phyloP scores from a whole-genome alignment of 2,797 vertebrate species.

The Neomorphus geoffroyi region DNA sequence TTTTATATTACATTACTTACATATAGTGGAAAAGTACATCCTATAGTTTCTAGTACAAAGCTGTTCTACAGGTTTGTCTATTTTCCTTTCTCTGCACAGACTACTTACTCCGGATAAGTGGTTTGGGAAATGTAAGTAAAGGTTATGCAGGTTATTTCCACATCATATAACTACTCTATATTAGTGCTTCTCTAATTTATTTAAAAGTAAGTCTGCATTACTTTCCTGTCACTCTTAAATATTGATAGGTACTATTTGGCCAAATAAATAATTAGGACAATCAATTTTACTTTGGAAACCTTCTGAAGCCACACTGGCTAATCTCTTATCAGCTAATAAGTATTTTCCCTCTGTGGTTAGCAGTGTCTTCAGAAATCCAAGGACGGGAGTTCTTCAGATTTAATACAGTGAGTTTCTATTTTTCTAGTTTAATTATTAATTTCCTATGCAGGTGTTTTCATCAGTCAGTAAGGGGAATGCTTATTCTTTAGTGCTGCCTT shows the following conservation, averaged over 20 bases:
- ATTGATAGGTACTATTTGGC: neutral
- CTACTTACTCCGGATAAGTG: neutral
- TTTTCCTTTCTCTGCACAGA: neutral
- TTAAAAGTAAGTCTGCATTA: neutral
- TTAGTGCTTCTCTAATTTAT: neutral
- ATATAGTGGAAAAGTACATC: neutral
- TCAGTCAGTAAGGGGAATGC: neutral
- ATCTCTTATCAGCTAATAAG: neutral
- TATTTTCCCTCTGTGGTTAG: neutral
- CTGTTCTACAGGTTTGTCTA: neutral
- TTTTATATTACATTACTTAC: neutral
- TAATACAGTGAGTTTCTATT: neutral
- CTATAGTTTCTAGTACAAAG: neutral
- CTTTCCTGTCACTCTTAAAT: constrained; percentile 21
- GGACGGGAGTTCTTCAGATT: neutral
- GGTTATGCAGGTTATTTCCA: neutral
- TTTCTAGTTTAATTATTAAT: neutral
- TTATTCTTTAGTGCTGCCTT: neutral
- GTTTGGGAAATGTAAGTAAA: neutral
- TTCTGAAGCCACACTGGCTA: neutral
- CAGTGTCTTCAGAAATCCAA: neutral
- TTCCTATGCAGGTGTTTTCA: neutral
- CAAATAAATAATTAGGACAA: constrained; percentile 18
- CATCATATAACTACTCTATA: neutral
- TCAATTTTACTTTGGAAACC: neutral